These are phyloP conservation scores for Laothoe populi DNA, from an alignment of 2,888 invertebrate genomes.

Conservation along the genomic window DNA sequence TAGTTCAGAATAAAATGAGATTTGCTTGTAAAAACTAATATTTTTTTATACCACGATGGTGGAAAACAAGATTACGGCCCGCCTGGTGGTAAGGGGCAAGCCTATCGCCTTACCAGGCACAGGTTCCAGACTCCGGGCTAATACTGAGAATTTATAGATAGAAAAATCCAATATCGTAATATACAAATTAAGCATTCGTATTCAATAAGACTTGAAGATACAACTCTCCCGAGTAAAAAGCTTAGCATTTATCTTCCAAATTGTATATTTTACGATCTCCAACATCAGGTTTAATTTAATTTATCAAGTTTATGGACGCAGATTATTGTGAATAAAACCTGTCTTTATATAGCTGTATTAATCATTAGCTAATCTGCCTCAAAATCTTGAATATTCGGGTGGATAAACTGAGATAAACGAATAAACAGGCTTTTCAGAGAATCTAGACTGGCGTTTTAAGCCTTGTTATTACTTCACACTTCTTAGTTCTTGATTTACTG, in stretches of 20 bases:
- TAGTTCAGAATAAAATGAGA: no score
- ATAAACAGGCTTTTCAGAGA: not conserved
- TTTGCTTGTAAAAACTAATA: no score
- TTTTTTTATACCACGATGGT: no score
- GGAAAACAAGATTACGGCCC: no score
- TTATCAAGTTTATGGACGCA: not conserved
- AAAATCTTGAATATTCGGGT: not conserved
- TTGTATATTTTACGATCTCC: conserved; percentile 1
- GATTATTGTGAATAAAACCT: conserved; percentile 5
- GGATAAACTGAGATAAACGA: not conserved
- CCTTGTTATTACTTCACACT: not conserved
- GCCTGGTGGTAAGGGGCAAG: no score
- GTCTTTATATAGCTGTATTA: conserved; percentile 10
- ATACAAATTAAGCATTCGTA: not conserved
- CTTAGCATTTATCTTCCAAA: not conserved
- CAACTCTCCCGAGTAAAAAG: not conserved
- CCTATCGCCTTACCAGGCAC: no score
- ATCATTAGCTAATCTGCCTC: not conserved
- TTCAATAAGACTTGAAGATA: not conserved
- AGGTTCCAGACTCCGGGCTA: no score
- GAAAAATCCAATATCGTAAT: no score
- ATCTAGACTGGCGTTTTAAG: not conserved
- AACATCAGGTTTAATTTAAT: conserved; percentile 15
- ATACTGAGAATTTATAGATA: no score
- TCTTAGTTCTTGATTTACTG: not conserved